These are phyloP conservation scores for Endotricha flammealis DNA, from an alignment of 2,888 invertebrate species.

Conservation along the genomic window DNA sequence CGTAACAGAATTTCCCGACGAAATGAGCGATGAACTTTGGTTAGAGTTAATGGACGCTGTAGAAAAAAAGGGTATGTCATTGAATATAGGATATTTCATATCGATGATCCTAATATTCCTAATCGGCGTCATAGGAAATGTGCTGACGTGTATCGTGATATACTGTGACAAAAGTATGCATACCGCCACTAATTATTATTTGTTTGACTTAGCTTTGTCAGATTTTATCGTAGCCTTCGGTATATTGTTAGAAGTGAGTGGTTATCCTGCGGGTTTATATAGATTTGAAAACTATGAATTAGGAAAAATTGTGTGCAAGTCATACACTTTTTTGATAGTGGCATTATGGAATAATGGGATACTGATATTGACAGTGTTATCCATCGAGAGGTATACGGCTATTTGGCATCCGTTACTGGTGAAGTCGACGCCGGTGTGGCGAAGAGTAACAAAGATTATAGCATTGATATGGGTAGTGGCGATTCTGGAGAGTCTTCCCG, in stretches of 20 bases:
- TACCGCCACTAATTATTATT: slow-evolving; percentile 58
- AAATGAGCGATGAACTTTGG: background rate
- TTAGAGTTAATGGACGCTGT: background rate
- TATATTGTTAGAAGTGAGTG: slow-evolving; percentile 39
- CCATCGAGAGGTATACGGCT: slow-evolving; percentile 49
- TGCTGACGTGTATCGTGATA: slow-evolving; percentile 60
- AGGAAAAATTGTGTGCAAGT: slow-evolving; percentile 36
- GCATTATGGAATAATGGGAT: slow-evolving; percentile 49
- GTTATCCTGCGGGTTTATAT: background rate
- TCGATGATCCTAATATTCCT: slow-evolving; percentile 34
- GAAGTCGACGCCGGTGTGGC: slow-evolving; percentile 34
- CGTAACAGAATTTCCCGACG: background rate
- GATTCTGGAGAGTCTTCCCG: slow-evolving; percentile 39
- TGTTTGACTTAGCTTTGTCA: slow-evolving; percentile 58
- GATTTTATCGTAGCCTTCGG: slow-evolving; percentile 53
- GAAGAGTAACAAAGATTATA: slow-evolving; percentile 43
- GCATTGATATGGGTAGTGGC: slow-evolving; percentile 41
- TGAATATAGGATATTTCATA: slow-evolving; percentile 22
- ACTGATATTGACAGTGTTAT: slow-evolving; percentile 46
- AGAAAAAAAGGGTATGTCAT: slow-evolving; percentile 4
- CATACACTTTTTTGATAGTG: slow-evolving; percentile 41
- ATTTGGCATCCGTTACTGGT: slow-evolving; percentile 45
- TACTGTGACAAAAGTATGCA: slow-evolving; percentile 58
- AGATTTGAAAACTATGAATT: slow-evolving; percentile 25
- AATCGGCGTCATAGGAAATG: slow-evolving; percentile 45